phyloP scores from a whole-genome alignment of 2,888 invertebrate species.

The Eugnorisma glareosa region DNA sequence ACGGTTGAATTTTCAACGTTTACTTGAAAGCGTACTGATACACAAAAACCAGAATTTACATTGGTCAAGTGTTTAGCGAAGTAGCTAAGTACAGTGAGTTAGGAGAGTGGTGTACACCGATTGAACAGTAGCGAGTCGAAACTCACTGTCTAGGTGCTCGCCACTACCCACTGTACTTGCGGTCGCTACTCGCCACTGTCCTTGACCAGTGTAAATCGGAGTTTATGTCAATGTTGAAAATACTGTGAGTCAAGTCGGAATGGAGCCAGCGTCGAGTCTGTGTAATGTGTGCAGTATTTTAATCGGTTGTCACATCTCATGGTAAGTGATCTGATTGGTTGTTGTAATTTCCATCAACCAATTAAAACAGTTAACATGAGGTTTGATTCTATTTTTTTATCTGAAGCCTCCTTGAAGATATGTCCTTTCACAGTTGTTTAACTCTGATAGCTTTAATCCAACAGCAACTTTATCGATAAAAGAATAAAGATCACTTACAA shows the following conservation, averaged over 20 bases:
- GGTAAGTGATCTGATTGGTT: slow-evolving; percentile 12
- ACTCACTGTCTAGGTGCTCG: neutral
- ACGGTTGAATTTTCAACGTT: neutral
- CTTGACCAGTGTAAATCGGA: neutral
- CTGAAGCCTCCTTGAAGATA: neutral
- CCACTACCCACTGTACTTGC: neutral
- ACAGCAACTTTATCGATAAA: neutral
- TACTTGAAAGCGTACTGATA: neutral
- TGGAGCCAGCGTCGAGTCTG: neutral
- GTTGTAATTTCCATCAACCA: neutral
- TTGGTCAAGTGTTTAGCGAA: neutral
- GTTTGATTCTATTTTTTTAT: neutral
- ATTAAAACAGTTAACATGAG: slow-evolving; percentile 1
- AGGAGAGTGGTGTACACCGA: neutral
- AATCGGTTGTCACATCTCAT: neutral
- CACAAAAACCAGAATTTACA: neutral
- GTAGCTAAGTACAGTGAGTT: neutral
- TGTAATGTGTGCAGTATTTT: neutral
- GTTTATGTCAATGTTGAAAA: neutral
- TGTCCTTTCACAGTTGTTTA: neutral
- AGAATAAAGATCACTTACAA: neutral
- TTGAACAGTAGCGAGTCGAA: neutral
- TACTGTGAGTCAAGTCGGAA: neutral
- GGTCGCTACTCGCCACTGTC: neutral
- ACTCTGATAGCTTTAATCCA: neutral